Evolutionary conservation across 1,140 invertebrate genomes (phyloP), one percentile per base, ranked within the genome.

Genomic region (Dendrolimus kikuchii): DNA sequence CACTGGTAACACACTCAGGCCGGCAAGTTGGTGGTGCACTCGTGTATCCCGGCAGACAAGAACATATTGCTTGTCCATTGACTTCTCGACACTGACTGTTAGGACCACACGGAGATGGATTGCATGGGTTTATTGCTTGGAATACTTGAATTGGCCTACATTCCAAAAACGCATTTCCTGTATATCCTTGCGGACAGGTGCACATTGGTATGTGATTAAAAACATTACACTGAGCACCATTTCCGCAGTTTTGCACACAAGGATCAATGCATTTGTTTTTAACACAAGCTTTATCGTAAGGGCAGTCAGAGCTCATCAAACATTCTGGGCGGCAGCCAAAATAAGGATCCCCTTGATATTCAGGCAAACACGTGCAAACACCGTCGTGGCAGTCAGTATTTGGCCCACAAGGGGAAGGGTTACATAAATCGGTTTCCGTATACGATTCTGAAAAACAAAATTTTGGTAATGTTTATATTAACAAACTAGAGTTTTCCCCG

Each of bases 261-360:
- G 95, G 95, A 88, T 96, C 92, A 45, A 93, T 84, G 65, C 96
- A 97, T 73, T 95, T 92, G 66, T 94, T 92, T 70, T 92, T 92
- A 8, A 95, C 84, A 78, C 96, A 97, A 39, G 94, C 93, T 61
- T 94, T 86, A 65, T 93, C 89, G 60, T 91, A 90, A 0, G 93
- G 87, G 77, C 96, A 97, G 67, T 97, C 95, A 1, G 91, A 90
- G 68, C 93, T 94, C 51, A 92, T 89, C 4, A 93, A 89, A 77
- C 95, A 96, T 77, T 95, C 94, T 1, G 94, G 94, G 56, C 92
- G 89, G 68, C 94, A 94, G 7, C 92, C 92, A 44, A 86, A 69
- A 59, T 93, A 92, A n/a, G 92, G 92, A 77, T 92, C 91, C 6
- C 93, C 93, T 60, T 90, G 90, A 72, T 91, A 93, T 64, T 92